Conservation (phyloP, 2,797 vertebrate species). For the Cossypha caffra region DNA sequence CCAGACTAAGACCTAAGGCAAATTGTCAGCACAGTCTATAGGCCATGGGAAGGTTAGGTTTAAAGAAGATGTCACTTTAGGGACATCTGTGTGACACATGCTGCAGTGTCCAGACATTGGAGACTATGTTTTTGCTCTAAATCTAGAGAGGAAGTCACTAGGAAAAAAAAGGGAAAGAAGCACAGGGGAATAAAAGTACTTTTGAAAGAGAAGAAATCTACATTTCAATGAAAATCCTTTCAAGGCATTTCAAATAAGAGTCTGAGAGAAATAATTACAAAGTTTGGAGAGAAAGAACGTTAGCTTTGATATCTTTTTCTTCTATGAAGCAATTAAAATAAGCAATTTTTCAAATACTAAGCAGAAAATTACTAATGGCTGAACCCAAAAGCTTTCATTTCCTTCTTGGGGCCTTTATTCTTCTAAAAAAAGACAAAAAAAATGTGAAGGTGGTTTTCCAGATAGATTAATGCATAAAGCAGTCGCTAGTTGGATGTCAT, state of each 20-base stretch:
- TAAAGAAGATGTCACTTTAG: conserved; percentile 8
- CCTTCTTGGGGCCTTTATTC: conserved; percentile 67
- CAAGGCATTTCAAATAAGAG: conserved; percentile 73
- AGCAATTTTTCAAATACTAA: conserved; percentile 75
- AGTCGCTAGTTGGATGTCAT: conserved; percentile 66
- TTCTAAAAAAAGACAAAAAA: conserved; percentile 66
- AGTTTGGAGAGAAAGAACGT: conserved; percentile 73
- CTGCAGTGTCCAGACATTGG: conserved; percentile 28
- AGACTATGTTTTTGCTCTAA: conserved; percentile 8
- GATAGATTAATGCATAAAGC: conserved; percentile 69
- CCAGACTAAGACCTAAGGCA: background rate
- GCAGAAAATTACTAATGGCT: conserved; percentile 73
- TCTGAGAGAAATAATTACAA: conserved; percentile 76
- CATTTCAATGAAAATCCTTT: conserved; percentile 73
- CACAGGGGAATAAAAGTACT: conserved; percentile 52
- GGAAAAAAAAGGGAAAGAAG: conserved; percentile 3
- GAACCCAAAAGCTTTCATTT: conserved; percentile 74
- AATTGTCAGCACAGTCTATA: background rate
- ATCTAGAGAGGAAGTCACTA: conserved; percentile 15
- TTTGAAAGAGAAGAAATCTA: conserved; percentile 71
- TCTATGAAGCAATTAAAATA: conserved; percentile 74
- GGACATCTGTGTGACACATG: conserved; percentile 9
- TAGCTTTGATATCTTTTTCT: conserved; percentile 77
- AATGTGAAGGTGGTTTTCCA: conserved; percentile 68
- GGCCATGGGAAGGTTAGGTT: background rate